Evolutionary conservation across 2,113 vertebrate genomes (phyloP).

Genomic region (Sylvilagus bachmani): DNA sequence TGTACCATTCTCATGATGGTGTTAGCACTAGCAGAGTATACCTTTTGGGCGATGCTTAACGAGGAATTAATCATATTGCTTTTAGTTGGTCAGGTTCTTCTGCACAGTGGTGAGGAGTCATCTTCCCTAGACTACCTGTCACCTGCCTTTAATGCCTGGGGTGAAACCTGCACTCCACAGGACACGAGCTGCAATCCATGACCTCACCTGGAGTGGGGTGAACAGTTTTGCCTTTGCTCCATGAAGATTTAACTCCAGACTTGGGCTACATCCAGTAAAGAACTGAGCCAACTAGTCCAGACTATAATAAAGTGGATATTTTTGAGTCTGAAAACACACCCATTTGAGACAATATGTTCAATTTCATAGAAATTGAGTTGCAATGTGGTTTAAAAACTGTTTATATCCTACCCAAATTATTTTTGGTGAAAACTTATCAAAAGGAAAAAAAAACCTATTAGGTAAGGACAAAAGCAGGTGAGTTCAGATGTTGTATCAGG

Average conservation of each 20-base stretch:
- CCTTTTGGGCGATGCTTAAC: neutral
- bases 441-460: neutral
- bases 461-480: neutral
- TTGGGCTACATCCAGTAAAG: neutral
- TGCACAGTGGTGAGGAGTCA: rapidly evolving
- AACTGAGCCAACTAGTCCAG: neutral
- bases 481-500: neutral
- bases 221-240: neutral
- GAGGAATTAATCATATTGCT: neutral
- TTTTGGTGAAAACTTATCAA: conserved; percentile 2
- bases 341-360: neutral
- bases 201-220: neutral
- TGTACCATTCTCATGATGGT: neutral
- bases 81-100: neutral
- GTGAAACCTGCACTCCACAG: neutral
- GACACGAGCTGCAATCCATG: neutral
- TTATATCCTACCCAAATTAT: neutral
- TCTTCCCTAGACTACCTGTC: neutral
- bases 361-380: conserved; percentile 12
- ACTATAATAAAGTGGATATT: neutral
- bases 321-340: neutral
- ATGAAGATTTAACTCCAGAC: neutral
- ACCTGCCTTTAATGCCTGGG: neutral
- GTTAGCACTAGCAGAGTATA: neutral
- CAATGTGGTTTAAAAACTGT: neutral